Evolutionary conservation across 2,113 vertebrate genomes (phyloP).

Genomic region (Hemichromis elongatus): DNA sequence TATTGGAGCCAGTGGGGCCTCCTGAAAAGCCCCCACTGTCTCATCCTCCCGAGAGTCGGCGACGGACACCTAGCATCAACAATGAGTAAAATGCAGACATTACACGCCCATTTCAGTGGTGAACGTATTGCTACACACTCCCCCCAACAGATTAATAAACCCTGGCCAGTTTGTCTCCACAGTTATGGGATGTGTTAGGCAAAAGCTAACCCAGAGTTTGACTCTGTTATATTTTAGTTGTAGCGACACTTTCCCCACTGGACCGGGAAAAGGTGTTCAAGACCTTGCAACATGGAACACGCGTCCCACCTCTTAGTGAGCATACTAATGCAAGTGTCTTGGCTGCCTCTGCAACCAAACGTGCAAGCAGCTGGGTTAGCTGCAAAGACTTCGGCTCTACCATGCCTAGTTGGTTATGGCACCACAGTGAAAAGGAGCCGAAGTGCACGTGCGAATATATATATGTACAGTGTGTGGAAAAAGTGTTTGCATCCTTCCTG

Average conservation of each 20-base stretch:
- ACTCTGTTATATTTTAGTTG: not conserved
- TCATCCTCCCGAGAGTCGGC: not conserved
- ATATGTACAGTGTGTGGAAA: not conserved
- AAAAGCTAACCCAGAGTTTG: not conserved
- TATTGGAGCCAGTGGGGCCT: not conserved
- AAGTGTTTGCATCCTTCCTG: not conserved
- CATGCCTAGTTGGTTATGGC: not conserved
- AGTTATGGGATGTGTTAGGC: not conserved
- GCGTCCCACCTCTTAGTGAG: not conserved
- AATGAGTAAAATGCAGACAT: not conserved
- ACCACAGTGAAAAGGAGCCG: not conserved
- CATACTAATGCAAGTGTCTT: not conserved
- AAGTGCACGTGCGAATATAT: no score
- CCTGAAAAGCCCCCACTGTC: not conserved
- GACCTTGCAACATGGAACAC: not conserved
- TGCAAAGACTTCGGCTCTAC: not conserved
- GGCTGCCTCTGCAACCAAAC: not conserved
- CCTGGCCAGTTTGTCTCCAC: not conserved
- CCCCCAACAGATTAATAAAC: not conserved
- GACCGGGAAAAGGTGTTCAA: not conserved
- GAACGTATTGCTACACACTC: not conserved
- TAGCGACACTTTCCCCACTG: not conserved
- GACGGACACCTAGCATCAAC: fast-evolving
- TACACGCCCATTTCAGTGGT: not conserved
- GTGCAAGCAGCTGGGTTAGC: not conserved